Base-by-base conservation (phyloP, 2,113 vertebrate genomes). In the Silurus glanis region DNA sequence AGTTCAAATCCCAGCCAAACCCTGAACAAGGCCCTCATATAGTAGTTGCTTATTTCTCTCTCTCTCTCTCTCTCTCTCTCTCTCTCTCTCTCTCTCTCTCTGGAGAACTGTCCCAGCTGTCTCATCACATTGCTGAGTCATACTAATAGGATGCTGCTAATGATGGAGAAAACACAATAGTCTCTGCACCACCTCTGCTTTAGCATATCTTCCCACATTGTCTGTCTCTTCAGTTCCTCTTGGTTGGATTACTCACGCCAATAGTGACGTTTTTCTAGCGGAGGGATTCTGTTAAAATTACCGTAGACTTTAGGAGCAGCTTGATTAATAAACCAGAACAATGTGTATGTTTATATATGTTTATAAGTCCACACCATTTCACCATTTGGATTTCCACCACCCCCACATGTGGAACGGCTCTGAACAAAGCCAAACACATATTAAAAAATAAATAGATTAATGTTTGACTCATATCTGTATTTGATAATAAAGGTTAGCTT, bases 21-120 rank as follows among this genome's bases (percentile, higher is more conserved):
- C 37, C 37, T 37, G 37, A 37, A 37, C 37, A 37, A 37, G 37
- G 37, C 37, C 37, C 37, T 37, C 37, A 37, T 37, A 37, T 37
- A 37, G 37, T 37, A 37, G 37, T 37, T 37, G 37, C 37, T 2
- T 66, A 0, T 64, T 6, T 61, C 19, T 61, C 59, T 61, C 17
- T 61, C 59, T 66, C n/a, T 67, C 28, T 47, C 14, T 72, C 28
- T 72, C 69, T 75, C 47, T 51, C 5, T 75, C 45, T 23, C 45
- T 23, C 72, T 75, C 19, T 75, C 47, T 53, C 47, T 51, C 19
- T 23, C 72, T 51, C 19, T 75, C 47, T 53, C 72, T n/a, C 21
- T 53, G 45, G 71, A 74, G 45, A 74, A 72, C 47, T 51, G 21
- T 75, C 49, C 49, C 72, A 75, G 74, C 49, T 76, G 49, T 76